Evolutionary conservation across 2,797 vertebrate genomes (phyloP), one percentile per base, ranked within the genome.

Genomic region (Leptoclinus maculatus): DNA sequence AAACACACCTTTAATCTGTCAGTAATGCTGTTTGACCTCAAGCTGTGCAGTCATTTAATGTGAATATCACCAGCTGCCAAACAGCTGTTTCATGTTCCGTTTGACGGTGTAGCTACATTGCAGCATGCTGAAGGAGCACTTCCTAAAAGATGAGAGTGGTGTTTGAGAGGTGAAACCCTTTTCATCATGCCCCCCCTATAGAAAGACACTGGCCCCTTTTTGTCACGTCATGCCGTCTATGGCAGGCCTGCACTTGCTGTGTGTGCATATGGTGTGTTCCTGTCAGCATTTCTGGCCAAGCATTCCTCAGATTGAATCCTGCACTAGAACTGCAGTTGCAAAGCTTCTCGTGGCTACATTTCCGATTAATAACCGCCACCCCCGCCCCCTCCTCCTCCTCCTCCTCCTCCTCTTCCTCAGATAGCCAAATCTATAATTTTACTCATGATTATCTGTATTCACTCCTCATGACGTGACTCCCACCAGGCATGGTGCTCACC

Each of bases 221-320:
- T 80, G 66, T 85, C 59, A 64, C n/a, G 29, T 89, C 88, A 87
- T 34, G 75, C 67, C 38, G 66, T 59, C 47, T 73, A 47, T 34
- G 43, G 66, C 92, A 92, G 83, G 90, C 84, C 90, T 68, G 66
- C 79, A 88, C 87, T 92, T 89, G 89, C 88, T 87, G 83, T 82
- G 81, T 91, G 85, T 89, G 86, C 80, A 72, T 74, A 87, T 74
- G 82, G 80, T 86, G 80, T 66, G 72, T 87, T 89, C 79, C 72
- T 79, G 85, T 83, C 80, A 86, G 91, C 84, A 47, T 83, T 90
- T 91, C 83, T 85, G 58, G 79, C 65, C 65, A 66, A 89, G 81
- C 78, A 76, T 77, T 88, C 72, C 74, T 85, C 59, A 45, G 57
- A 63, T 5, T 25, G 60, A 73, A 53, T 73, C 45, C 27, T 5